Conservation (phyloP, 2,113 vertebrate genomes). For the Halcyon senegalensis region DNA sequence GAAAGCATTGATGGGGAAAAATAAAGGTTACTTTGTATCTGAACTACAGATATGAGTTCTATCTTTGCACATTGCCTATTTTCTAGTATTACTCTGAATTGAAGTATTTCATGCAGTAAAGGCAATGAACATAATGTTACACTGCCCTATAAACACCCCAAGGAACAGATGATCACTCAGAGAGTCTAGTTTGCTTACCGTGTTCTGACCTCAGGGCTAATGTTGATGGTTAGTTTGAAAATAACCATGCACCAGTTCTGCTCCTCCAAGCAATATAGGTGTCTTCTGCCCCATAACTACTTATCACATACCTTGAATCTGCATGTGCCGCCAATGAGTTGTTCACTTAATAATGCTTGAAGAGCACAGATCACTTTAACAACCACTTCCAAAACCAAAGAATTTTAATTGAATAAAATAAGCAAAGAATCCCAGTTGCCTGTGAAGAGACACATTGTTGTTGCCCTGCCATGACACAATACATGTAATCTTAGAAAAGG, state of each 20-base stretch:
- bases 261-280: not conserved
- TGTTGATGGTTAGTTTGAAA: not conserved
- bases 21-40: not conserved
- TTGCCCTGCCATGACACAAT: not conserved
- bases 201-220: not conserved
- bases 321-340: not conserved
- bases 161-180: not conserved
- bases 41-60: not conserved
- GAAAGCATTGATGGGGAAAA: not conserved
- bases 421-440: not conserved
- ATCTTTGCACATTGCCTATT: not conserved
- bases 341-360: not conserved
- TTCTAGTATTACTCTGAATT: not conserved
- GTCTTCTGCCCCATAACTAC: not conserved
- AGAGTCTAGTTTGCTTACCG: not conserved
- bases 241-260: not conserved
- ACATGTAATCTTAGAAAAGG: not conserved
- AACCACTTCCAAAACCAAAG: not conserved
- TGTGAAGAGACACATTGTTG: not conserved
- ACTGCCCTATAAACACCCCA: not conserved
- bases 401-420: not conserved
- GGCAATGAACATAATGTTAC: not conserved
- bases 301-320: not conserved
- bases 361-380: not conserved
- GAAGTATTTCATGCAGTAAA: not conserved